Evolutionary conservation across 2,113 vertebrate species (phyloP), one percentile per base, ranked within the genome.

Genomic region (Grallaria varia): DNA sequence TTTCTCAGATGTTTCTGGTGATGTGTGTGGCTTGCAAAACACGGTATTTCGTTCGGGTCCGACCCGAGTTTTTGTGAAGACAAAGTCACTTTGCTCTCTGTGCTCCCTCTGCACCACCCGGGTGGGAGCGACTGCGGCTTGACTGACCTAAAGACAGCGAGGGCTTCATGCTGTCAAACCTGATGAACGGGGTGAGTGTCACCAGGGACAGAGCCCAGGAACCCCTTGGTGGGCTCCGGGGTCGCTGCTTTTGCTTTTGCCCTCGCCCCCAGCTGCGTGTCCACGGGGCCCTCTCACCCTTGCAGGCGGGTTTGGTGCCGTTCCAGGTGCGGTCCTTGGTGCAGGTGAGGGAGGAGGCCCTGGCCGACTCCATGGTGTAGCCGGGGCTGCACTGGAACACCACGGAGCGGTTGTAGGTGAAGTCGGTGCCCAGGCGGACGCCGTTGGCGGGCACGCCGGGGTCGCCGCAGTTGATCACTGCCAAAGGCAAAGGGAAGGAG

Each of bases 311-410:
- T 81, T 99, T 99, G 95, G 99, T 99, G 67, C 98, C 98, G 1
- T 99, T 99, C 99, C 99, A 99, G 4, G 98, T 99, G 39, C 99
- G 98, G 93, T 99, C 99, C n/a, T 99, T 99, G 10, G 99, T 99
- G 97, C 99, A 99, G 96, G 97, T 96, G 30, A 99, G 98, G 39
- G 98, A 97, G 10, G 99, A 98, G 1, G 99, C 98, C 25, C 99
- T 97, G 88, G 99, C 98, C 1, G 98, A 98, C 64, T 99, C 99
- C 99, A 99, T 99, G 80, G 80, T 99, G 74, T 99, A 99, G 28
- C 99, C 99, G 0, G 99, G 99, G 3, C 93, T 94, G 96, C 99
- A 99, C 96, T 99, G 99, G 97, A 98, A 99, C 33, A 95, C 97
- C 58, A 99, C 98, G 0, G 98, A 98, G 74, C 76, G 98, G 74